Evolutionary conservation across 2,797 vertebrate species (phyloP).

Genomic region (Ctenopoma kingsleyae): DNA sequence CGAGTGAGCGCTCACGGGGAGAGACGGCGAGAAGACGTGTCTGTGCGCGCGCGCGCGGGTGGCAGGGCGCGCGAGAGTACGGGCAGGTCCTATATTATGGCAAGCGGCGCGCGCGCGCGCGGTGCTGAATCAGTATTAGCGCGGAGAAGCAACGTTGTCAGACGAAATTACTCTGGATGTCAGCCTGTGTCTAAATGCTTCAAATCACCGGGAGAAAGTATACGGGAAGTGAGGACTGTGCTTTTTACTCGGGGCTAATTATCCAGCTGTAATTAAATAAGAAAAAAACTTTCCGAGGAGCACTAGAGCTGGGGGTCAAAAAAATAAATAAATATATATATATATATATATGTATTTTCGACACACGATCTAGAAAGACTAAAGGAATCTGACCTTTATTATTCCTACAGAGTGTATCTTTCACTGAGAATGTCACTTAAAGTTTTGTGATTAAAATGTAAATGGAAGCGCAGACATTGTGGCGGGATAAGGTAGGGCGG

Average conservation of each 20-base stretch:
- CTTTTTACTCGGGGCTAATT: conserved; percentile 50
- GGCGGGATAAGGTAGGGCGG: conserved; percentile 20
- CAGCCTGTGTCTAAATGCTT: conserved; percentile 50
- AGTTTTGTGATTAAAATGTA: conserved; percentile 58
- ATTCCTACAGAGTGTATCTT: background rate
- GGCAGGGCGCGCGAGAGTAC: too few relatives aligned
- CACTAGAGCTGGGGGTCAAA: conserved; percentile 5
- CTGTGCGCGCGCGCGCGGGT: too few relatives aligned
- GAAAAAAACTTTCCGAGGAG: background rate
- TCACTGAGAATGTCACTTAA: conserved; percentile 33
- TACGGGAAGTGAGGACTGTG: conserved; percentile 9
- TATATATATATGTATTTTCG: too few relatives aligned
- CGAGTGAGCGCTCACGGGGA: too few relatives aligned
- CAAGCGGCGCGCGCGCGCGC: too few relatives aligned
- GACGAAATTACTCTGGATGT: conserved; percentile 57
- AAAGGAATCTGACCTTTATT: conserved; percentile 6
- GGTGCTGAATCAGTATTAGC: conserved; percentile 58
- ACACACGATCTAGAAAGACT: background rate
- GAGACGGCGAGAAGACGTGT: too few relatives aligned
- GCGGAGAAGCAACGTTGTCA: conserved; percentile 29
- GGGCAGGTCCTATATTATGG: too few relatives aligned
- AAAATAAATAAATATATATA: too few relatives aligned
- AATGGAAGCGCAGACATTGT: conserved; percentile 32
- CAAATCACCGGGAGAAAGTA: conserved; percentile 36
- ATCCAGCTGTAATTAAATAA: conserved; percentile 52